Evolutionary conservation across 2,797 vertebrate species (phyloP).

Genomic region (Vireo griseus): DNA sequence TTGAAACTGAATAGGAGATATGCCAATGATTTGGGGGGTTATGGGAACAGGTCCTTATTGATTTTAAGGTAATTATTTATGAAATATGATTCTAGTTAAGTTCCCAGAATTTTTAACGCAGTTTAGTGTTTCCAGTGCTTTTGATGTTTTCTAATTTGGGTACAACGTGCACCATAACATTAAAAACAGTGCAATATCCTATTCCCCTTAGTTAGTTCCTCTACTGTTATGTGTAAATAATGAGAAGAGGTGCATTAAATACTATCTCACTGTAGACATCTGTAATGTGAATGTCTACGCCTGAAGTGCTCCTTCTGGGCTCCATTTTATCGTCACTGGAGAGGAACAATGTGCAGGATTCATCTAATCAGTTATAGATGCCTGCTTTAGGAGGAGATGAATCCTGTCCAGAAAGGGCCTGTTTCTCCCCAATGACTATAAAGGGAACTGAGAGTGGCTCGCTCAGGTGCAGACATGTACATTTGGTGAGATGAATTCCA

Average conservation of each 20-base stretch:
- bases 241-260: conserved; percentile 27
- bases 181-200: background rate
- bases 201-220: background rate
- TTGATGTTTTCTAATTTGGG: background rate
- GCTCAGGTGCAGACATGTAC: background rate
- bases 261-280: background rate
- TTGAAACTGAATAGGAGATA: background rate
- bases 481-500: background rate
- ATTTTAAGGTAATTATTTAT: background rate
- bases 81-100: background rate
- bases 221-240: conserved; percentile 43
- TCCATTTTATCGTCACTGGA: background rate
- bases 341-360: background rate
- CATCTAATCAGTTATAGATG: background rate
- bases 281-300: background rate
- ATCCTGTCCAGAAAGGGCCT: conserved; percentile 6
- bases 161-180: background rate
- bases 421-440: background rate
- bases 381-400: conserved; percentile 8
- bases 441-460: background rate
- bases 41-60: background rate
- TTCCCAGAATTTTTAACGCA: background rate
- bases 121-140: background rate
- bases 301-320: conserved; percentile 37
- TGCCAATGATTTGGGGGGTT: background rate